Evolutionary conservation across 2,797 vertebrate species (phyloP), one percentile per base, ranked within the genome.

Genomic region (Peromyscus nudipes): DNA sequence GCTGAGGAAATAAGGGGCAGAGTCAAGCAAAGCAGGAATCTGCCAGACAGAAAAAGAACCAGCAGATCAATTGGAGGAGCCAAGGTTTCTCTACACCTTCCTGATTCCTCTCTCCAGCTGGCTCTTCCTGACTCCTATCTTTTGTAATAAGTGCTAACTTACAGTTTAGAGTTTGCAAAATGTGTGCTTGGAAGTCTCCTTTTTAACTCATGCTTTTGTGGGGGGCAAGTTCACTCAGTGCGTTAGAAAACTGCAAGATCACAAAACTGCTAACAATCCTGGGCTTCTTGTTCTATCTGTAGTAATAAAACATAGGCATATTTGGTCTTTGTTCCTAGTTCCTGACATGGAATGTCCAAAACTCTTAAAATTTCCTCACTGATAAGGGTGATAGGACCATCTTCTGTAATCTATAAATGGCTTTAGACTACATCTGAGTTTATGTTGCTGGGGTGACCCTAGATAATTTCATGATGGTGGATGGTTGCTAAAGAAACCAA

Each of bases 321-420:
- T 87, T 83, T 93, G 55, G 19, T 55, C 62, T 95, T 88, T 64
- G 37, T n/a, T 57, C n/a, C n/a, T 73, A 17, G 12, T 73, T 92
- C 34, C 37, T 79, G 69, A 92, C 31, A 46, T 6, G 19, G 43
- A 64, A n/a, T 4, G 0, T 49, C 31, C 75, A 71, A 65, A 65
- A 49, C 46, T 67, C 62, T 91, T 71, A 76, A 55, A 73, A 73
- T 65, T 88, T 88, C 62, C 62, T 64, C 4, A 79, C 31, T 82
- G n/a, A 62, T 37, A 75, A 40, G 55, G 40, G 69, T 17, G 14
- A 25, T 27, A 79, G 14, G 27, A 91, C 17, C 19, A 79, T 83
- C 62, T 87, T 87, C 71, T 88, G n/a, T 27, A 91, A 49, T 65
- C 55, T 27, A 37, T 9, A 87, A 87, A 23, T 6, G 11, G 31